Percentiles rank a stretch among this genome's conserved stretches.
These are phyloP conservation scores for Patella ulyssiponensis DNA, from an alignment of 2,888 invertebrate species.

Conservation along the genomic window DNA sequence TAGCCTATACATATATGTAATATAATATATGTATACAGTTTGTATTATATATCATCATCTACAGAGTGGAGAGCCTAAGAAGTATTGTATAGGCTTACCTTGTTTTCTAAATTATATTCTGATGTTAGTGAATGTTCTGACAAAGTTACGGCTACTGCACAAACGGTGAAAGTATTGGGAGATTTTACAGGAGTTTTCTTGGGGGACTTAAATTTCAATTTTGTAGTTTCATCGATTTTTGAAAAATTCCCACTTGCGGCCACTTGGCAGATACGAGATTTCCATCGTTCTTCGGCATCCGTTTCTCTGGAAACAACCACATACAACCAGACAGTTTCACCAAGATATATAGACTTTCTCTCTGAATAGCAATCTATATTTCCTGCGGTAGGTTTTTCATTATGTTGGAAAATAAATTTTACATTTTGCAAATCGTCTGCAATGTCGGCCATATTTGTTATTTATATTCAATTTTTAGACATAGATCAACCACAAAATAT, in stretches of 20 bases:
- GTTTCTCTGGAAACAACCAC: constrained; percentile 31
- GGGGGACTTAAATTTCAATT: neutral
- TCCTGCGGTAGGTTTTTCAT: neutral
- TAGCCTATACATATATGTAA: no score
- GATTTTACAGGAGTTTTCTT: neutral
- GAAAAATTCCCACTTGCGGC: constrained; percentile 31
- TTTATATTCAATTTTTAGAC: no score
- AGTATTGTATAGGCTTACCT: neutral
- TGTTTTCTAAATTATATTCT: neutral
- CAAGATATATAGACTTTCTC: constrained; percentile 33
- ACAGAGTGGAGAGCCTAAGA: no score
- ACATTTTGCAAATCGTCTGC: constrained; percentile 32
- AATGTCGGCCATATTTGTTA: constrained; percentile 23
- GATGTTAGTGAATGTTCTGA: neutral
- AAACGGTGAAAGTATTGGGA: constrained; percentile 17
- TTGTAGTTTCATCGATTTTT: constrained; percentile 14
- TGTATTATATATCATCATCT: no score
- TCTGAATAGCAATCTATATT: constrained; percentile 18
- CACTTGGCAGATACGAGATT: constrained; percentile 25
- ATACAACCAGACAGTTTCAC: constrained; percentile 34
- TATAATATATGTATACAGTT: no score
- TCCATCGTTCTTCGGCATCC: constrained; percentile 27
- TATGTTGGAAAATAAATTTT: constrained; percentile 20
- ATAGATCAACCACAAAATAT: no score
- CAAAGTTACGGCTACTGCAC: constrained; percentile 37